Evolutionary conservation across 1,140 invertebrate species (phyloP).

Genomic region (Scylla paramamosain): DNA sequence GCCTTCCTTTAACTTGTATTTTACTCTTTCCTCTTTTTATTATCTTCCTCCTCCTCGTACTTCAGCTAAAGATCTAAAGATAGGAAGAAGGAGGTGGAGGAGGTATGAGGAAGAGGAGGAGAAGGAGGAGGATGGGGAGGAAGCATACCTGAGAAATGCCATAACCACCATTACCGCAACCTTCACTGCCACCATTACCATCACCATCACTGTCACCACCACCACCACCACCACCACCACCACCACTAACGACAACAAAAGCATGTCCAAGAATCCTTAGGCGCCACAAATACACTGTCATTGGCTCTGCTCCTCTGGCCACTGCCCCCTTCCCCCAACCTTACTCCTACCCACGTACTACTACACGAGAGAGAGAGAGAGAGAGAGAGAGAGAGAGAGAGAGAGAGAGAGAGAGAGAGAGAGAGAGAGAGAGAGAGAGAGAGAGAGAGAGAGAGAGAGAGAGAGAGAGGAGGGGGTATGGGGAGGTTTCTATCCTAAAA

Average conservation of each 20-base stretch:
- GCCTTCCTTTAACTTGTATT: neutral
- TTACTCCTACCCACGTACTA: neutral
- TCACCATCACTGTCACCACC: neutral
- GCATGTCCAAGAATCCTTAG: neutral
- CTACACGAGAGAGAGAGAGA: no score
- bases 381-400: no score
- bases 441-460: no score
- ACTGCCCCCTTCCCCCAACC: neutral
- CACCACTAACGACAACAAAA: neutral
- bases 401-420: no score
- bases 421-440: no score
- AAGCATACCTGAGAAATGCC: neutral
- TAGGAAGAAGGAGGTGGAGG: neutral
- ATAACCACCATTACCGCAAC: constrained; percentile 29
- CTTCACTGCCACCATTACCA: neutral
- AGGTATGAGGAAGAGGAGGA: neutral
- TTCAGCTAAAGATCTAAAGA: neutral
- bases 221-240: constrained; percentile 37
- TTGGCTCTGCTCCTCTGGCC: neutral
- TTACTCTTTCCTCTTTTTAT: neutral
- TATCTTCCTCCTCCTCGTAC: neutral
- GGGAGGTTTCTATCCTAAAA: no score
- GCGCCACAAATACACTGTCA: neutral
- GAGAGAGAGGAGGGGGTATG: no score
- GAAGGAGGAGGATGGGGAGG: neutral